Evolutionary conservation across 2,797 vertebrate species (phyloP), one percentile per base, ranked within the genome.

Genomic region (Sorex maritimensis): DNA sequence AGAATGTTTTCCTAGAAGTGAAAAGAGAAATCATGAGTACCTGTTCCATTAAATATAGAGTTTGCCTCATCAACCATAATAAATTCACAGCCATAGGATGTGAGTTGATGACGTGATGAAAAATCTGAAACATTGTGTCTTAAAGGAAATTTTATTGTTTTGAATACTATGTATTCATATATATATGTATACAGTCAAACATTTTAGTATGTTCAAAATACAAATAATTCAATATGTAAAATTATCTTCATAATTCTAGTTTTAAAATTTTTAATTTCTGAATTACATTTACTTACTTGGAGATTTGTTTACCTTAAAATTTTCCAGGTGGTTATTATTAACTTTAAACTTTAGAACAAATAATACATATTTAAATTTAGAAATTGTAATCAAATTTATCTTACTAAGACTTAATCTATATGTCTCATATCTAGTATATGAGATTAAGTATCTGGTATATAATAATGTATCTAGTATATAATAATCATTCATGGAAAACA

Each of bases 321-420:
- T 83, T 79, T 91, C 49, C 11, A 88, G n/a, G 24, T 88, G 90
- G 86, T 72, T 79, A 68, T 92, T 93, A 93, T 95, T 34, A 90
- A 7, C 52, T 72, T 88, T 95, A 73, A 81, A 68, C 92, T 58
- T 44, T 38, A 90, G 19, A 49, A 65, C 3, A 89, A 69, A 81
- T 92, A 77, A 61, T 93, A 71, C 71, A 69, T 90, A 71, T 85
- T 28, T 85, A n/a, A 93, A 95, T 86, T 92, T 94, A 81, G 24
- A 93, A 91, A 46, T 17, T 7, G 24, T 72, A n/a, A 83, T 77
- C n/a, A 88, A 95, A 78, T 95, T 91, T 15, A 10, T 90, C 93
- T 92, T 21, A 83, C 72, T 75, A 86, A 89, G 30, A 81, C 49
- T 72, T 58, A 61, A 19, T 61, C 19, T 19, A 0, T 74, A 68